These are phyloP conservation scores for Agrochola lota DNA, from an alignment of 2,888 invertebrate species.

Conservation along the genomic window DNA sequence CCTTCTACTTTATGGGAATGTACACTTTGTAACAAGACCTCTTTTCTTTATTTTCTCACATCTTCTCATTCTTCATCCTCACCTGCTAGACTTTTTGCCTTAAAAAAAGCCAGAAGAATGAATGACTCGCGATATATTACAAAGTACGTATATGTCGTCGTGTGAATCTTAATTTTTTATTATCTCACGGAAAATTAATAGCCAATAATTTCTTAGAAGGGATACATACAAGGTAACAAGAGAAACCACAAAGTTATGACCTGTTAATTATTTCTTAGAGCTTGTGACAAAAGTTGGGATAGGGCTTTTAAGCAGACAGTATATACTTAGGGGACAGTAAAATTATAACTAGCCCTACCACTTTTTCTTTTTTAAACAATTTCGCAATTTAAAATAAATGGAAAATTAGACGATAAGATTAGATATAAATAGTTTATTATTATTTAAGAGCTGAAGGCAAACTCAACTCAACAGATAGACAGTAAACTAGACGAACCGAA, in stretches of 20 bases:
- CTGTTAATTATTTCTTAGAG: not conserved
- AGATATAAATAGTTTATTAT: not conserved
- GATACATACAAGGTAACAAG: too few relatives aligned
- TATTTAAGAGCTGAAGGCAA: not conserved
- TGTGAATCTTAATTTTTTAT: not conserved
- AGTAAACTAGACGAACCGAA: not conserved
- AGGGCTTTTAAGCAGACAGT: not conserved
- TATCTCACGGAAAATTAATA: conserved; percentile 1
- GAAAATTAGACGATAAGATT: not conserved
- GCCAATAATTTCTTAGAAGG: not conserved
- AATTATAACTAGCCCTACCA: not conserved
- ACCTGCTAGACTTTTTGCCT: not conserved
- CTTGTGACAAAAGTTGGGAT: not conserved
- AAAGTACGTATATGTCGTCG: not conserved
- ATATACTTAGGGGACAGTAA: not conserved
- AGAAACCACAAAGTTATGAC: not conserved
- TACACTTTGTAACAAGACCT: not conserved
- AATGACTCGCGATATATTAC: not conserved
- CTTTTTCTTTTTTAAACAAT: not conserved
- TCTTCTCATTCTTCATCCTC: not conserved
- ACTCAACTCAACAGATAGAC: not conserved
- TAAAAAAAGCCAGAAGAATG: not conserved
- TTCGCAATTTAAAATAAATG: not conserved
- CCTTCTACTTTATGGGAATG: not conserved
- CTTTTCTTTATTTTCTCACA: not conserved